Conservation (phyloP, 2,888 invertebrate genomes). For the Cheilosia urbana region DNA sequence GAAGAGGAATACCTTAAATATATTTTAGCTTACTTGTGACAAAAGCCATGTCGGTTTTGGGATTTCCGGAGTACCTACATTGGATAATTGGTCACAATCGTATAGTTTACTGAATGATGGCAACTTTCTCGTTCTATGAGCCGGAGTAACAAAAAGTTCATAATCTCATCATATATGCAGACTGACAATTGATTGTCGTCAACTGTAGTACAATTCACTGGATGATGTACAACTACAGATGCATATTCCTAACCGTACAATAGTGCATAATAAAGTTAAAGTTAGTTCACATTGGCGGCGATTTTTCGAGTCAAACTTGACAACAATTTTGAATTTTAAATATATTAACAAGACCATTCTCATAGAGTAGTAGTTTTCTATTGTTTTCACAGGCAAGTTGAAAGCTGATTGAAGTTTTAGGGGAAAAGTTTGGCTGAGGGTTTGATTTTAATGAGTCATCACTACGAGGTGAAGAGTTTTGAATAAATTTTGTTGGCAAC, state of each 20-base stretch:
- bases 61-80: not conserved
- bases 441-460: too few relatives aligned
- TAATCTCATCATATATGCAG: not conserved
- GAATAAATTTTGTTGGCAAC: too few relatives aligned
- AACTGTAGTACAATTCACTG: too few relatives aligned
- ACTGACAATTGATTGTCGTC: too few relatives aligned
- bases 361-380: too few relatives aligned
- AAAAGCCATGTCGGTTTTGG: not conserved
- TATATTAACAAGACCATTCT: too few relatives aligned
- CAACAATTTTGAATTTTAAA: not conserved
- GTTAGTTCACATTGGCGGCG: not conserved
- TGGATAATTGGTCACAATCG: not conserved
- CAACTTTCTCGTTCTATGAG: not conserved
- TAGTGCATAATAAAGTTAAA: not conserved
- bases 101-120: not conserved
- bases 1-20: not conserved
- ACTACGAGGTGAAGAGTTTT: too few relatives aligned
- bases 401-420: too few relatives aligned
- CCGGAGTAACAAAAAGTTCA: not conserved
- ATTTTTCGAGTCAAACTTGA: not conserved
- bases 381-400: too few relatives aligned
- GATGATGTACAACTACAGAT: too few relatives aligned
- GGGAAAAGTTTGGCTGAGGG: too few relatives aligned
- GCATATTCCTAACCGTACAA: not conserved
- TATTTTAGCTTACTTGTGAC: not conserved